Evolutionary conservation across 1,140 invertebrate genomes (phyloP).

Genomic region (Zaprionus africanus): DNA sequence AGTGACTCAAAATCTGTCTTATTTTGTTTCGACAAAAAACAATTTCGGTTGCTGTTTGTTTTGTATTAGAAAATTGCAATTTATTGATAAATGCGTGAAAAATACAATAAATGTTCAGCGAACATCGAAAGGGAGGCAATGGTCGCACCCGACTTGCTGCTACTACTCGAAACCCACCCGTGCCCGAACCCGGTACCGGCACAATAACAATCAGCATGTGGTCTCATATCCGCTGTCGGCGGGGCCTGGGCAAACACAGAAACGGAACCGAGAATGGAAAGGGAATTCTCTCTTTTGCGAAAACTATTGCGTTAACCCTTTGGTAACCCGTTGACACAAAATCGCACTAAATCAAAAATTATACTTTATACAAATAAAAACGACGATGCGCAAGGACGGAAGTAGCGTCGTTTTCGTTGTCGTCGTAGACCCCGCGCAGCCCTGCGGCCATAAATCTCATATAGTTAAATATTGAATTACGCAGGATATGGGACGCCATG

Average conservation of each 20-base stretch:
- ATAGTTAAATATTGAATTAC: slow-evolving; percentile 84
- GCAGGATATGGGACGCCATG: slow-evolving; percentile 51
- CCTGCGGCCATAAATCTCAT: slow-evolving; percentile 81
- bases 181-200: background rate
- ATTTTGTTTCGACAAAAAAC: background rate
- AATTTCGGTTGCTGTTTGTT: slow-evolving; percentile 2
- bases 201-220: slow-evolving; percentile 79
- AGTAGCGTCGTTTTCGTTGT: slow-evolving; percentile 39
- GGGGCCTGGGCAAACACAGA: slow-evolving; percentile 60
- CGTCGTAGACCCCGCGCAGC: slow-evolving; percentile 22
- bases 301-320: slow-evolving; percentile 73
- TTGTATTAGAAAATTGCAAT: slow-evolving; percentile 17
- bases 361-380: slow-evolving; percentile 77
- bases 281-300: slow-evolving; percentile 67
- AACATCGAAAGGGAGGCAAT: slow-evolving; percentile 14
- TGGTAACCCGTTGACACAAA: slow-evolving; percentile 67
- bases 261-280: background rate
- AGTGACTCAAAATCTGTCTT: background rate
- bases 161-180: slow-evolving; percentile 24
- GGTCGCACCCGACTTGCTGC: background rate
- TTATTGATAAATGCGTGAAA: slow-evolving; percentile 25
- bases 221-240: slow-evolving; percentile 69
- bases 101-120: slow-evolving; percentile 20
- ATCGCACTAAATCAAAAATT: slow-evolving; percentile 83
- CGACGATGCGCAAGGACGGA: slow-evolving; percentile 29